Percentiles rank a stretch among this genome's conserved stretches.
Conservation (phyloP, 1,140 invertebrate species). For the Tenebrio molitor region DNA sequence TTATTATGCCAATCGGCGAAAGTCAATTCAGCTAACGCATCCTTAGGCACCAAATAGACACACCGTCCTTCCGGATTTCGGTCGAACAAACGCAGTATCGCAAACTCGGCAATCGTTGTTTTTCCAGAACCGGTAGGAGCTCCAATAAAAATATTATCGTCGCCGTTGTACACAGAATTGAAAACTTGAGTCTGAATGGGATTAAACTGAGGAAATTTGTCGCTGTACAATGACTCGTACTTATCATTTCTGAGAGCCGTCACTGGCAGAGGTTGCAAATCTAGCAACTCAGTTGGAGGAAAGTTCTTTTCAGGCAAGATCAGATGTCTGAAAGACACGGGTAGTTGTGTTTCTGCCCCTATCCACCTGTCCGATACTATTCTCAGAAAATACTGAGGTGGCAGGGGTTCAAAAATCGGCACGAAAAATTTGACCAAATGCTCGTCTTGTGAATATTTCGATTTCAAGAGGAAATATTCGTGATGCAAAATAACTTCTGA, state of each 20-base stretch:
- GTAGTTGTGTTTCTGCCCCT: slow-evolving; percentile 94
- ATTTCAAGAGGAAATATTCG: slow-evolving; percentile 97
- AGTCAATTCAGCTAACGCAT: slow-evolving; percentile 92
- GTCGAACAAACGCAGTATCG: slow-evolving; percentile 90
- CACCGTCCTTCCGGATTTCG: slow-evolving; percentile 81
- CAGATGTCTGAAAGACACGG: slow-evolving; percentile 97
- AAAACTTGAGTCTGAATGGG: slow-evolving; percentile 99
- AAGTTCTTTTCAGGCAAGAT: slow-evolving; percentile 98
- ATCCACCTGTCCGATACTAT: slow-evolving; percentile 88
- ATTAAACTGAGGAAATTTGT: slow-evolving; percentile 96
- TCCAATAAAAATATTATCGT: slow-evolving; percentile 99
- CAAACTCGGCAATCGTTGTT: slow-evolving; percentile 97
- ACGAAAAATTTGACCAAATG: slow-evolving; percentile 99
- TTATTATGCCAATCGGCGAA: slow-evolving; percentile 93
- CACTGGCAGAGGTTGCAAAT: slow-evolving; percentile 95
- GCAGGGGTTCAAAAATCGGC: slow-evolving; percentile 97
- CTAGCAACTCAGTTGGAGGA: slow-evolving; percentile 97
- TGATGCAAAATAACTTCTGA: slow-evolving; percentile 96
- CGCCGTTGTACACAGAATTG: slow-evolving; percentile 98
- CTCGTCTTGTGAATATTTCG: slow-evolving; percentile 95
- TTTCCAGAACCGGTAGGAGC: slow-evolving; percentile 98
- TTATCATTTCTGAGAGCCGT: slow-evolving; percentile 86
- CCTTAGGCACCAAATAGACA: slow-evolving; percentile 95
- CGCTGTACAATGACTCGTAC: slow-evolving; percentile 89
- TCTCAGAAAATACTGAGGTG: slow-evolving; percentile 97